Percentiles rank a stretch among this genome's conserved stretches.
phyloP scores from a whole-genome alignment of 2,113 vertebrate species.

The Amazona guildingii region DNA sequence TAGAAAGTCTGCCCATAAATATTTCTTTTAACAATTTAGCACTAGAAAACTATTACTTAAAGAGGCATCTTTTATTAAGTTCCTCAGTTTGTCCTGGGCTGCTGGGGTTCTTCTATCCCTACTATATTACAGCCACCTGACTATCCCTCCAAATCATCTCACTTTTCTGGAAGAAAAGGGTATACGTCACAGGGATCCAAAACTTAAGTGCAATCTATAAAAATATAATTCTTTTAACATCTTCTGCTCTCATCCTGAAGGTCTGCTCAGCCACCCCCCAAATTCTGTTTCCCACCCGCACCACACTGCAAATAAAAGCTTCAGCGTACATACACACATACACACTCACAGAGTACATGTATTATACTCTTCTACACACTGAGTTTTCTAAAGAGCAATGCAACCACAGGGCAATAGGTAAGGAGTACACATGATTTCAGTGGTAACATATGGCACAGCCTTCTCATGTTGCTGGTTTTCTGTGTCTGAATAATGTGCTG shows the following conservation, averaged over 20 bases:
- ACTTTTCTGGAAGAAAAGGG: constrained; percentile 57
- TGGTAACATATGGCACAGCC: constrained; percentile 63
- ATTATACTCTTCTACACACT: constrained; percentile 56
- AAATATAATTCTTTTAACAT: constrained; percentile 68
- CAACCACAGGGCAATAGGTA: constrained; percentile 59
- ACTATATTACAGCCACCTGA: constrained; percentile 48
- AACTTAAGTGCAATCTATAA: constrained; percentile 59
- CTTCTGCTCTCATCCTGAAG: constrained; percentile 56
- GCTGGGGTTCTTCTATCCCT: constrained; percentile 65
- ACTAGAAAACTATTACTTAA: constrained; percentile 74
- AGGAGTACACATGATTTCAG: background rate
- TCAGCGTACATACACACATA: background rate
- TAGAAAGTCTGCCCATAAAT: constrained; percentile 71
- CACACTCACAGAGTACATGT: constrained; percentile 1
- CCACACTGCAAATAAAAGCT: constrained; percentile 58
- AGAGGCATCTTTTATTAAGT: constrained; percentile 74
- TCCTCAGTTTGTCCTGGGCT: constrained; percentile 61
- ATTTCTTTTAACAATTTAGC: constrained; percentile 69
- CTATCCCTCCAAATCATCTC: background rate
- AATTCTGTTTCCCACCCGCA: constrained; percentile 39
- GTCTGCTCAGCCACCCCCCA: constrained; percentile 69
- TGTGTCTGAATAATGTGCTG: background rate
- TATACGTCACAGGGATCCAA: constrained; percentile 41
- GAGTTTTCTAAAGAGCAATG: constrained; percentile 56
- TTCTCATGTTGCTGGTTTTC: constrained; percentile 58